Percentiles rank a stretch among this genome's conserved stretches.
Conservation (phyloP, 2,113 vertebrate genomes). For the Microtus montanus region DNA sequence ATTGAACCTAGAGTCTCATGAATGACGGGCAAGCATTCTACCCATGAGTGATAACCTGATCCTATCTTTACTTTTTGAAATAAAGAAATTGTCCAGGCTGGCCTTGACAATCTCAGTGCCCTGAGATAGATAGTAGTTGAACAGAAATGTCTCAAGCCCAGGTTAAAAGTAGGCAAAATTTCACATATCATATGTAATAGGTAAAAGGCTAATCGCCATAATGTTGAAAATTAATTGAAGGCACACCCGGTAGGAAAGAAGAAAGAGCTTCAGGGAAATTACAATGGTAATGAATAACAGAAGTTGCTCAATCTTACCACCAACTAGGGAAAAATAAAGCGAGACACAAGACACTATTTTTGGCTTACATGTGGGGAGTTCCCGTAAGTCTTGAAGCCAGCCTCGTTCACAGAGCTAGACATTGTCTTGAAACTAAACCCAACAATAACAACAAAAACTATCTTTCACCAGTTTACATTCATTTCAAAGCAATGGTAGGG, state of each 20-base stretch:
- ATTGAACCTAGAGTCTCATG: neutral
- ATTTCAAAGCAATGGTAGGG: neutral
- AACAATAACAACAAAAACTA: neutral
- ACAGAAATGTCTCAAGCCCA: neutral
- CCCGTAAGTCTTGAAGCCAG: neutral
- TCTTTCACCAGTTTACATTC: neutral
- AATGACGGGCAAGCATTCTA: neutral
- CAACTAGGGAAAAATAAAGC: neutral
- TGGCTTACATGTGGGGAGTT: neutral
- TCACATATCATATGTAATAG: neutral
- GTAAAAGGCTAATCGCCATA: neutral
- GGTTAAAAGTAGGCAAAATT: neutral
- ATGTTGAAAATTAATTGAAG: conserved; percentile 16
- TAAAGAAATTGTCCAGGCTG: neutral
- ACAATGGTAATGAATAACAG: neutral
- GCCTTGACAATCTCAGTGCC: neutral
- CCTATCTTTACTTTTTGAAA: neutral
- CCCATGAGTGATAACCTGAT: neutral
- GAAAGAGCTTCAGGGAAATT: neutral
- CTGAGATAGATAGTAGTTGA: neutral
- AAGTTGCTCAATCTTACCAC: neutral
- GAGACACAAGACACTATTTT: neutral
- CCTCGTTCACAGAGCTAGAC: neutral
- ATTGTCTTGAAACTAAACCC: neutral
- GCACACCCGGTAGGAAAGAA: neutral